These are phyloP conservation scores for Actinernus sp. DNA, from an alignment of 92 coral and sea anemone genomes.

Conservation along the genomic window DNA sequence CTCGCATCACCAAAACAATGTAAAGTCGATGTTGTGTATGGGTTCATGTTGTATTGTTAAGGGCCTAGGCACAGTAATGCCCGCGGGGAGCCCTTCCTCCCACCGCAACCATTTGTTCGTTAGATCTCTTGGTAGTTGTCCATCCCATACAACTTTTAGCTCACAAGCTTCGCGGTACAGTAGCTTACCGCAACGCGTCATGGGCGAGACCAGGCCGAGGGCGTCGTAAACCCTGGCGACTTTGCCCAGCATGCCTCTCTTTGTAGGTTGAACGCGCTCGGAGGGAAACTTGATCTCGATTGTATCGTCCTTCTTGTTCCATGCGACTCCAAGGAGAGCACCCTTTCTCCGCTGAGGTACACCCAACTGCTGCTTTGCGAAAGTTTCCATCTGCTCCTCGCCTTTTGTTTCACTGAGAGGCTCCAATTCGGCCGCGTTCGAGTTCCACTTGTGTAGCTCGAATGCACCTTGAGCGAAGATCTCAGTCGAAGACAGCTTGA, in stretches of 20 bases:
- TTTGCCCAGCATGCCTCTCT: too few relatives aligned
- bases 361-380: constrained; percentile 26
- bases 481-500: too few relatives aligned
- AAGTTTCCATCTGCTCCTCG: constrained; percentile 1
- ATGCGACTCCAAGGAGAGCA: constrained; percentile 15
- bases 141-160: constrained; percentile 4
- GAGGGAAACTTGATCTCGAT: too few relatives aligned
- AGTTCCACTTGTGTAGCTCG: too few relatives aligned
- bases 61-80: constrained; percentile 3
- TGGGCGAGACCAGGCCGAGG: constrained; percentile 21
- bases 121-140: not conserved
- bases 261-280: too few relatives aligned
- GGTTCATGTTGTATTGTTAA: not conserved
- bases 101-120: not conserved
- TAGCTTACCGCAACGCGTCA: constrained; percentile 8
- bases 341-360: constrained; percentile 7
- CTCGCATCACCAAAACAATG: constrained; percentile 35
- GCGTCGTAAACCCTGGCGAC: constrained; percentile 12
- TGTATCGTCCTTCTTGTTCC: constrained; percentile 24
- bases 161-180: constrained; percentile 10
- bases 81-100: constrained; percentile 6
- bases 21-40: constrained; percentile 2
- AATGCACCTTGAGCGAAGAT: too few relatives aligned
- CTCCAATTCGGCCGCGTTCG: too few relatives aligned
- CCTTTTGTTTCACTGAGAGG: not conserved